Percentiles rank a stretch among this genome's conserved stretches.
Evolutionary conservation across 2,113 vertebrate species (phyloP).

Genomic region (Trinectes maculatus): DNA sequence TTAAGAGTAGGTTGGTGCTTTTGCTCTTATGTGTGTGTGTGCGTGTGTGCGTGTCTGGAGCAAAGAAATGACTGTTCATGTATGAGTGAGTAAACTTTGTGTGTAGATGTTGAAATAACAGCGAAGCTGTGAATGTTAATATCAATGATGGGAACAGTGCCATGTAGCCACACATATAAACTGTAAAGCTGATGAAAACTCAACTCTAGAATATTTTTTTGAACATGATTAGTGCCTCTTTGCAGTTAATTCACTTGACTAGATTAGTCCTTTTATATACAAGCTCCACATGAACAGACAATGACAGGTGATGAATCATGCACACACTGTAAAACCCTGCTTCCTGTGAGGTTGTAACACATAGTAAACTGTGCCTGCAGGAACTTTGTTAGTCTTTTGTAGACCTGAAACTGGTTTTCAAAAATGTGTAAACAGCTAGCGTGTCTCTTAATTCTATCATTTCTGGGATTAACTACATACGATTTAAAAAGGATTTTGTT

Average conservation of each 20-base stretch:
- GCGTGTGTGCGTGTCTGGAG: conserved; percentile 16
- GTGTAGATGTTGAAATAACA: conserved; percentile 28
- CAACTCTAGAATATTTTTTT: conserved; percentile 4
- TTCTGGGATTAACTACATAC: conserved; percentile 9
- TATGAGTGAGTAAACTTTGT: background rate
- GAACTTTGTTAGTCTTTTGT: conserved; percentile 3
- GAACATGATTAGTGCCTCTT: conserved; percentile 63
- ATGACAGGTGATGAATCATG: conserved; percentile 11
- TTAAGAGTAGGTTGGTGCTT: conserved; percentile 9
- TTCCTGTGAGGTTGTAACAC: background rate
- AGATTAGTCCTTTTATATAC: conserved; percentile 44
- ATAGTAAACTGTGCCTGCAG: conserved; percentile 17
- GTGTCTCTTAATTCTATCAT: background rate
- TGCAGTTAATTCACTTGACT: conserved; percentile 37
- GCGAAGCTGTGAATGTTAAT: conserved; percentile 55
- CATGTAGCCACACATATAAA: conserved; percentile 50
- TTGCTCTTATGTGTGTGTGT: background rate
- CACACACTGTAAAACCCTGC: conserved; percentile 22
- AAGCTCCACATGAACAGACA: conserved; percentile 54
- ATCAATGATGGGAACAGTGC: conserved; percentile 58
- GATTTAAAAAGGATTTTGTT: background rate
- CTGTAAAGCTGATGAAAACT: conserved; percentile 36
- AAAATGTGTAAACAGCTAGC: background rate
- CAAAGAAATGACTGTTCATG: too few relatives aligned
- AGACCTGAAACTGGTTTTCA: conserved; percentile 8